Conservation (phyloP, 2,888 invertebrate species). For the Apomyelois bistriatella region DNA sequence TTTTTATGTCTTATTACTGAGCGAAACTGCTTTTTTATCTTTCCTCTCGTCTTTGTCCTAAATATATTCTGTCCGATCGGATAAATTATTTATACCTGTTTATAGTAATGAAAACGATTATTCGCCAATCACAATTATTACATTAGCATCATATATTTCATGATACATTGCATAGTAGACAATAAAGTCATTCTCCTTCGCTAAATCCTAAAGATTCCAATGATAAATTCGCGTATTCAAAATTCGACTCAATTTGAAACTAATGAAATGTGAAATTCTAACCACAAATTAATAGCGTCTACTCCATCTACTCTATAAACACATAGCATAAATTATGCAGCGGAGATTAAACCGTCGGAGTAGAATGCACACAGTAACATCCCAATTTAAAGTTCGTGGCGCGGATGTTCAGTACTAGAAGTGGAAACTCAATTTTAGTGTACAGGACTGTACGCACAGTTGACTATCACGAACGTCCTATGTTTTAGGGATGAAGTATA, state of each 20-base stretch:
- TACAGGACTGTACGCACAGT: not conserved
- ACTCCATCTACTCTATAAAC: not conserved
- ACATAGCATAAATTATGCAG: conserved; percentile 7
- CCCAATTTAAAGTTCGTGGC: conserved; percentile 12
- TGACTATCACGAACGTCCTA: not conserved
- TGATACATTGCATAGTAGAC: too few relatives aligned
- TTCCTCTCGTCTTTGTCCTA: too few relatives aligned
- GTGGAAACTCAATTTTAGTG: not conserved
- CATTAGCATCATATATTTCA: too few relatives aligned
- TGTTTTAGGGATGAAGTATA: too few relatives aligned
- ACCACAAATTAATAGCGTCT: conserved; percentile 4
- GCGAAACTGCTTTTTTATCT: too few relatives aligned
- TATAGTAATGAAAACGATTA: too few relatives aligned
- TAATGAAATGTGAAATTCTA: not conserved
- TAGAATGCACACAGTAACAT: conserved; percentile 8
- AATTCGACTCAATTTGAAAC: not conserved
- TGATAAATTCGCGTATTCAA: not conserved
- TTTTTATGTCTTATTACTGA: too few relatives aligned
- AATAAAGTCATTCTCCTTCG: too few relatives aligned
- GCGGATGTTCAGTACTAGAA: not conserved
- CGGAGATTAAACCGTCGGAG: conserved; percentile 9
- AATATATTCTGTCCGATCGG: too few relatives aligned
- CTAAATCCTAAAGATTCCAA: too few relatives aligned
- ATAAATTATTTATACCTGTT: too few relatives aligned
- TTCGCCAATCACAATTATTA: too few relatives aligned